phyloP scores from a whole-genome alignment of 2,797 vertebrate genomes.

The Agapornis canus region DNA sequence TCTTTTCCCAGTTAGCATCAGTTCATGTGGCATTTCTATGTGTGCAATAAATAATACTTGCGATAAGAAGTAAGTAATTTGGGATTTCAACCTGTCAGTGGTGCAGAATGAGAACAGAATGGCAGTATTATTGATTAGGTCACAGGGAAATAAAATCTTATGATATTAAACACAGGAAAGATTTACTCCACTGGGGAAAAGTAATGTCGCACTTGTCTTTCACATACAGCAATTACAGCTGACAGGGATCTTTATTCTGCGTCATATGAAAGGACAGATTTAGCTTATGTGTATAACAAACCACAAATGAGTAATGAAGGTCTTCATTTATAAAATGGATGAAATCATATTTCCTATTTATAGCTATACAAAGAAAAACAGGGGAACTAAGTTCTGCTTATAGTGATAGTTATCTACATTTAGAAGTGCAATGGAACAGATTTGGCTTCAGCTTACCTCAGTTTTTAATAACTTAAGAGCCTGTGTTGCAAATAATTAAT shows the following conservation, averaged over 20 bases:
- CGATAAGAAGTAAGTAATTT: not conserved
- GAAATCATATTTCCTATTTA: not conserved
- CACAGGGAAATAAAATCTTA: not conserved
- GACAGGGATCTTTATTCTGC: not conserved
- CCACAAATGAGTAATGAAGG: not conserved
- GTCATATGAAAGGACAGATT: not conserved
- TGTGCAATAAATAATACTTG: not conserved
- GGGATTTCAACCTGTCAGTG: not conserved
- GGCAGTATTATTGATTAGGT: not conserved
- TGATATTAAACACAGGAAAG: not conserved
- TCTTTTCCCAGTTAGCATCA: fast-evolving
- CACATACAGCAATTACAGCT: not conserved
- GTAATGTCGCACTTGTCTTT: not conserved
- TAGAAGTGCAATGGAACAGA: not conserved
- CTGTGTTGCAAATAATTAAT: not conserved
- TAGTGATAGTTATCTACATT: not conserved
- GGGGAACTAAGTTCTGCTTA: not conserved
- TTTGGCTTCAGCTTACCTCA: not conserved
- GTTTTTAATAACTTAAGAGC: not conserved
- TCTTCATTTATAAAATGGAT: not conserved
- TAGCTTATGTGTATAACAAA: not conserved
- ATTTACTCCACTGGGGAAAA: not conserved
- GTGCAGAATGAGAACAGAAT: not conserved
- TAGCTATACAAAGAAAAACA: not conserved
- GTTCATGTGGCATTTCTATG: not conserved